Evolutionary conservation across 2,797 vertebrate species (phyloP).

Genomic region (Macrochelys suwanniensis): DNA sequence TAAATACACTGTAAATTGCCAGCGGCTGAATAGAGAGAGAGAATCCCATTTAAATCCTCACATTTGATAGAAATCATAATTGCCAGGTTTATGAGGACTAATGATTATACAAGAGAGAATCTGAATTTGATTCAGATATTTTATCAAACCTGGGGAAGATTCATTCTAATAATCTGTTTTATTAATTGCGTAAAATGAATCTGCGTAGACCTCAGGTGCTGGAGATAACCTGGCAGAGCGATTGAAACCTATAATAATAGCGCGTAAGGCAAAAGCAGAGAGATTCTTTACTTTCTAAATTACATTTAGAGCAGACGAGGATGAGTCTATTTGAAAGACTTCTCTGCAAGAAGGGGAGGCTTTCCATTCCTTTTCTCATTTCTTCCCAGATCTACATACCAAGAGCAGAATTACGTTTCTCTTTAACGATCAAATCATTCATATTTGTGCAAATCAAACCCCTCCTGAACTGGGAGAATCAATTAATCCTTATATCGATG

Average conservation of each 20-base stretch:
- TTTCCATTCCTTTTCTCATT: background rate
- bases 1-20: background rate
- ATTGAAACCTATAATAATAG: background rate
- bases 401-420: background rate
- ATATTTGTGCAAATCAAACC: background rate
- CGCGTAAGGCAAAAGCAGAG: background rate
- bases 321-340: background rate
- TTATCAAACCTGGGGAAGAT: conserved; percentile 17
- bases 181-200: background rate
- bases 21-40: background rate
- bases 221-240: background rate
- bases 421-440: background rate
- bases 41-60: background rate
- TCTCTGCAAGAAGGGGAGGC: background rate
- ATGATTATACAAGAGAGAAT: conserved; percentile 20
- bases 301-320: background rate
- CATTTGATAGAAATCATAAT: background rate
- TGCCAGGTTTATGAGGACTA: background rate
- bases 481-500: background rate
- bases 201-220: background rate
- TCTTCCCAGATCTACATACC: background rate
- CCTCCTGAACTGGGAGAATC: background rate
- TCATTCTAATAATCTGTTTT: background rate
- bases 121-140: background rate
- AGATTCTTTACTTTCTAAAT: background rate